Base-by-base conservation (phyloP, 1,140 invertebrate species). In the honey bee (Apis mellifera) region DNA sequence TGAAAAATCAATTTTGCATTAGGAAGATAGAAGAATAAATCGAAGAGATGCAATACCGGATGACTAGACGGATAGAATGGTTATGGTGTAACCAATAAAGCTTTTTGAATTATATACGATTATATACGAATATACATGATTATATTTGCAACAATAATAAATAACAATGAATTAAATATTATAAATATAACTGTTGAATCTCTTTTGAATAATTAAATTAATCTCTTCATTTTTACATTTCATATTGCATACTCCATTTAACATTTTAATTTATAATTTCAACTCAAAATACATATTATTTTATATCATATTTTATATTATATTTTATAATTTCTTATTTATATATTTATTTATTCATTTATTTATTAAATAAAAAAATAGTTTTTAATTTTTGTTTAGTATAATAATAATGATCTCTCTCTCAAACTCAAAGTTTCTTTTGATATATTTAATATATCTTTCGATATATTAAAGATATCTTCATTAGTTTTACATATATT, bases 1-100 rank as follows among this genome's bases (percentile, higher is more conserved):
- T 26, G 76, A 70, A 78, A 70, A 78, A 78, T 78, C 76, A 78
- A 78, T 78, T 68, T 78, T 55, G 19, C 1, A 32, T 17, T 5
- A 4, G 64, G 15, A 55, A 17, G 64, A 70, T 42, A 55, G 23
- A 69, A 77, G 21, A 13, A 9, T 57, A 65, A 48, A 59, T 26
- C n/a, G 21, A 68, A 59, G 17, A 54, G n/a, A 68, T 52, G 32
- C n/a, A 42, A 48, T 69, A n/a, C 21, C 9, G 54, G n/a, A 57
- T 32, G 65, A 21, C n/a, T 26, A 50, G 2, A 55, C 48, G 54
- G 9, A n/a, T 26, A 17, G 26, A 66, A 65, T 52, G 19, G 17
- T 11, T 26, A 26, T 60, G 15, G 9, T 13, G 8, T 50, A 50
- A 62, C 32, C 48, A 52, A 75, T 75, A 13, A 19, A 32, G 15